These are phyloP conservation scores for Chorisops tibialis DNA, from an alignment of 2,888 invertebrate species.

Conservation along the genomic window DNA sequence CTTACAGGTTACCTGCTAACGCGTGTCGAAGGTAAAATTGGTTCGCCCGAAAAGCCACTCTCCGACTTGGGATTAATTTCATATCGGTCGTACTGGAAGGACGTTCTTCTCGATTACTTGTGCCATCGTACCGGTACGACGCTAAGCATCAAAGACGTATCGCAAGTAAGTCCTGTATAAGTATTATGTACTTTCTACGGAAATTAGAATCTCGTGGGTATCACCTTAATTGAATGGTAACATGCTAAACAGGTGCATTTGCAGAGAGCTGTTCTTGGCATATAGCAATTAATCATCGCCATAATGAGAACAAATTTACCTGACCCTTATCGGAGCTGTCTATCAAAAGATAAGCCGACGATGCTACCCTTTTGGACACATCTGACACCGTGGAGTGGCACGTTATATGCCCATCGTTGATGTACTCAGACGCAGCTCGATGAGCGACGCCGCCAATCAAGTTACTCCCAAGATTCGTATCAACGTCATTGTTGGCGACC, in stretches of 20 bases:
- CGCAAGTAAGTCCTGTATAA: slow-evolving; percentile 49
- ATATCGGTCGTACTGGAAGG: slow-evolving; percentile 98
- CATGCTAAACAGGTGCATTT: slow-evolving; percentile 31
- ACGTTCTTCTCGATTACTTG: slow-evolving; percentile 86
- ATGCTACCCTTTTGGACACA: neutral
- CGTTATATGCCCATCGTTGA: neutral
- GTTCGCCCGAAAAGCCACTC: slow-evolving; percentile 98
- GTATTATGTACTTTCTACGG: neutral
- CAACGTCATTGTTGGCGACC: neutral
- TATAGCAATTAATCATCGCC: slow-evolving; percentile 27
- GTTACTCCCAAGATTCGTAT: neutral
- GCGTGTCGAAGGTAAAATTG: slow-evolving; percentile 93
- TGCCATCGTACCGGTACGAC: slow-evolving; percentile 86
- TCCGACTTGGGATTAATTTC: slow-evolving; percentile 96
- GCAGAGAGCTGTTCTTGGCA: slow-evolving; percentile 10
- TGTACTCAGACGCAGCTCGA: too few relatives aligned
- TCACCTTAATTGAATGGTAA: slow-evolving; percentile 26
- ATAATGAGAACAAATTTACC: slow-evolving; percentile 30
- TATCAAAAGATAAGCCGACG: slow-evolving; percentile 27
- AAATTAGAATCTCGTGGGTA: neutral
- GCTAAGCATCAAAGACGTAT: slow-evolving; percentile 83
- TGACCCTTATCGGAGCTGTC: slow-evolving; percentile 19
- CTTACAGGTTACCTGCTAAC: slow-evolving; percentile 89
- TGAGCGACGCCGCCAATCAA: neutral
- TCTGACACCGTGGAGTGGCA: neutral